Base-by-base conservation (phyloP, 2,888 invertebrate species). In the Drosophila rellima region DNA sequence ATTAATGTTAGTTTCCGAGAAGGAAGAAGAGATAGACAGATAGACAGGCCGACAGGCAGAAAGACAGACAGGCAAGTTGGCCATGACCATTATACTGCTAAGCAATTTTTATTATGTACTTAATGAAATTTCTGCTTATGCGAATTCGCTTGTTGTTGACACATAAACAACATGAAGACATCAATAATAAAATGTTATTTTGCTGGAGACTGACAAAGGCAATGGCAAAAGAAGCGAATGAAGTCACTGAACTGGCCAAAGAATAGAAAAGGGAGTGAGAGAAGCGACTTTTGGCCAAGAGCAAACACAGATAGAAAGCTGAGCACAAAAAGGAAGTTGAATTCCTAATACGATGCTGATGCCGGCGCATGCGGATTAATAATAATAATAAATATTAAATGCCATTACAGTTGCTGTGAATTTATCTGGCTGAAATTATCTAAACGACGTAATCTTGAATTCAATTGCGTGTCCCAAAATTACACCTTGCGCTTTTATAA, bases 41-140 rank as follows among this genome's bases (percentile, higher is more conserved):
- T 10, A 50, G 52, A n/a, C 13, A 17, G 13, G 29, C 10, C 8
- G 37, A 26, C 8, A n/a, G 29, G 42, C 13, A 18, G 54, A 20
- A 13, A 18, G 54, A n/a, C 29, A 29, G 39, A n/a, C 10, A 54
- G 61, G 45, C 31, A 45, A 48, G 48, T 56, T 40, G 75, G 45
- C 44, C 11, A 56, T 31, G 64, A 54, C 75, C 63, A 83, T 83
- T 76, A 81, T 69, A 63, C 64, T 55, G 74, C 66, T 60, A 61
- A 74, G 72, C 69, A 70, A 72, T 78, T 73, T 77, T 77, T 70
- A 74, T 74, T 71, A 66, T 70, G 59, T 82, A 70, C 83, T 79
- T 85, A 85, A 85, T 88, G 85, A 85, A 88, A 88, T 88, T 85
- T 86, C 80, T 83, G 84, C 84, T 86, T 86, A 80, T 85, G 80